Evolutionary conservation across 1,140 invertebrate species (phyloP).

Genomic region (Choristoneura fumiferana): DNA sequence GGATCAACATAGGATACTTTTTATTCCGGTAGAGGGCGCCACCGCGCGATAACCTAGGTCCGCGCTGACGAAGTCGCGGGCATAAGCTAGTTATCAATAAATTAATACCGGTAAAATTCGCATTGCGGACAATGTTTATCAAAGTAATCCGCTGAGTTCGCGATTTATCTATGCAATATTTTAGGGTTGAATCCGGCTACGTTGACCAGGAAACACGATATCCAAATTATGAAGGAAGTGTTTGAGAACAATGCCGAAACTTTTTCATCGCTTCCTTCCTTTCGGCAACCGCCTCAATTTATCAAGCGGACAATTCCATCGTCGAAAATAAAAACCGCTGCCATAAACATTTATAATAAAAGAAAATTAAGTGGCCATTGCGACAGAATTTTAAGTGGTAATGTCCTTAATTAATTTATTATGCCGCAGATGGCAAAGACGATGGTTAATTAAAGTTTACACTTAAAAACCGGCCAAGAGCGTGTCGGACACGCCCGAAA

Average conservation of each 20-base stretch:
- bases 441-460: background rate
- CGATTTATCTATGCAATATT: constrained; percentile 57
- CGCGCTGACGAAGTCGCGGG: too few species aligned
- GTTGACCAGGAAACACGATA: constrained; percentile 42
- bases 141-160: constrained; percentile 43
- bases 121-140: constrained; percentile 45
- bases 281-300: constrained; percentile 34
- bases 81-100: too few species aligned
- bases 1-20: too few species aligned
- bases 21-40: too few species aligned
- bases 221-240: constrained; percentile 48
- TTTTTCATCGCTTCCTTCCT: constrained; percentile 46
- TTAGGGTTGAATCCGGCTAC: constrained; percentile 33
- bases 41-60: too few species aligned
- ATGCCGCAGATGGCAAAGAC: background rate
- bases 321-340: constrained; percentile 19
- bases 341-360: constrained; percentile 19
- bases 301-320: constrained; percentile 35
- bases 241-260: constrained; percentile 45
- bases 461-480: too few species aligned
- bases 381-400: constrained; percentile 6
- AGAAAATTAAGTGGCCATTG: constrained; percentile 14
- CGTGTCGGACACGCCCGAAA: too few species aligned
- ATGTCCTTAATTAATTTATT: constrained; percentile 2
- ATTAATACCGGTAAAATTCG: constrained; percentile 49